Percentiles rank a stretch among this genome's conserved stretches.
Evolutionary conservation across 2,797 vertebrate genomes (phyloP).

Genomic region (Sus cebifrons): DNA sequence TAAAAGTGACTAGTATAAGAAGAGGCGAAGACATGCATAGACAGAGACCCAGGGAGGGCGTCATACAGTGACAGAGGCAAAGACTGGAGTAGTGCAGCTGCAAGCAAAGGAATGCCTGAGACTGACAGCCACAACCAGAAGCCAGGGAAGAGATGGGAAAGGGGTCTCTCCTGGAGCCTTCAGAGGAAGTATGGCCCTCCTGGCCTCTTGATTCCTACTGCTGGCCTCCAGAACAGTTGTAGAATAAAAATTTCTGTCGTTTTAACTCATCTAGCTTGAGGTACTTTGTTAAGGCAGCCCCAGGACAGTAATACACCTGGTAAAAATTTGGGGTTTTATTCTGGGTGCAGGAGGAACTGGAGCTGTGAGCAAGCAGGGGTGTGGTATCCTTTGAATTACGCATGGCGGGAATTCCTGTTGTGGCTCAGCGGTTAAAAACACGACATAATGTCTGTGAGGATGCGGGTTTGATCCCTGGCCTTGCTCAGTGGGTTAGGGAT

Average conservation of each 20-base stretch:
- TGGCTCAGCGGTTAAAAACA: too few species aligned
- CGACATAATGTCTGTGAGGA: too few species aligned
- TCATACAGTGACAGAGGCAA: not conserved
- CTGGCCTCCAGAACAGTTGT: not conserved
- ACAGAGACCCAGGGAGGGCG: not conserved
- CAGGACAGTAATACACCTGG: not conserved
- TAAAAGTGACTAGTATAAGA: not conserved
- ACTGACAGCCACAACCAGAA: too few species aligned
- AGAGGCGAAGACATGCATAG: not conserved
- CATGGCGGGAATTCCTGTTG: too few species aligned
- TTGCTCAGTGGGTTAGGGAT: too few species aligned
- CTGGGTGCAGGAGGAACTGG: not conserved
- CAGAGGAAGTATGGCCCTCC: fast-evolving
- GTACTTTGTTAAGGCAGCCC: not conserved
- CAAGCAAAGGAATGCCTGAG: not conserved
- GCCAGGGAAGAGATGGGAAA: not conserved
- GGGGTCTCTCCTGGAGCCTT: not conserved
- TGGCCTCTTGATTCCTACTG: not conserved
- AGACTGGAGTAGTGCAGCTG: not conserved
- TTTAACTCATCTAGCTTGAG: not conserved
- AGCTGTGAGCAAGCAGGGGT: not conserved
- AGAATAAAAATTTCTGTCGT: not conserved
- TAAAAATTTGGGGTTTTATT: not conserved
- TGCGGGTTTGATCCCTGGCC: too few species aligned
- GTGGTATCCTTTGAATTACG: not conserved